Conservation (phyloP, 53 echinoderm and acorn worm species). For the Antedon mediterranea region DNA sequence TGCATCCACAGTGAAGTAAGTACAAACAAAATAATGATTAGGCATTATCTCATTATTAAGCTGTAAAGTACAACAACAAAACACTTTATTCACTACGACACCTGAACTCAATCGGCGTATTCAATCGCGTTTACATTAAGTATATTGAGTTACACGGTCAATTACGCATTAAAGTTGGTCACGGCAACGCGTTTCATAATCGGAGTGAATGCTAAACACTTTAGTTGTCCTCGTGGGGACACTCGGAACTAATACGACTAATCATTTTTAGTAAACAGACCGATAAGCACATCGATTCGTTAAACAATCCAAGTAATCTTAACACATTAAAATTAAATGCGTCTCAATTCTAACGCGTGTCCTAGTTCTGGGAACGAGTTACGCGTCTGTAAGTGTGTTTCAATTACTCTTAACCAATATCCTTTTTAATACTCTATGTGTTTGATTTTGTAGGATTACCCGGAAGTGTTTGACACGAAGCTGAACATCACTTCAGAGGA, state of each 20-base stretch:
- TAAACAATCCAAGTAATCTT: background rate
- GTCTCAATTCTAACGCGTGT: background rate
- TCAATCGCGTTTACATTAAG: background rate
- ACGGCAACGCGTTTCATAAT: background rate
- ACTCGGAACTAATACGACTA: background rate
- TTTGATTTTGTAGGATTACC: slow-evolving; percentile 53
- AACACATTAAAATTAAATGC: background rate
- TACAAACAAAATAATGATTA: background rate
- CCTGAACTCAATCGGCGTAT: background rate
- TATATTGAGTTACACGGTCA: background rate
- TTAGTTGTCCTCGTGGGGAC: too few species aligned
- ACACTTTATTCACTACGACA: background rate
- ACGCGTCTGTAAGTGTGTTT: too few species aligned
- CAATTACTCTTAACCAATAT: too few species aligned
- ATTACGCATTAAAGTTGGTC: background rate
- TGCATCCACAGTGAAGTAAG: slow-evolving; percentile 73
- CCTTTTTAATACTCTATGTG: too few species aligned
- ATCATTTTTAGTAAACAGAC: background rate
- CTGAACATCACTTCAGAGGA: slow-evolving; percentile 63
- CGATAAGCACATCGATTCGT: background rate
- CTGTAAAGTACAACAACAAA: too few species aligned
- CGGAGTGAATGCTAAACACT: background rate
- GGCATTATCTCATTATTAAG: too few species aligned
- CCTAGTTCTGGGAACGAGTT: too few species aligned
- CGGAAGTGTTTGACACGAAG: slow-evolving; percentile 76